A percentile compares a stretch with the other conserved stretches of the same genome.
Conservation (phyloP, 2,797 vertebrate species). For the Leptodactylus fallax region DNA sequence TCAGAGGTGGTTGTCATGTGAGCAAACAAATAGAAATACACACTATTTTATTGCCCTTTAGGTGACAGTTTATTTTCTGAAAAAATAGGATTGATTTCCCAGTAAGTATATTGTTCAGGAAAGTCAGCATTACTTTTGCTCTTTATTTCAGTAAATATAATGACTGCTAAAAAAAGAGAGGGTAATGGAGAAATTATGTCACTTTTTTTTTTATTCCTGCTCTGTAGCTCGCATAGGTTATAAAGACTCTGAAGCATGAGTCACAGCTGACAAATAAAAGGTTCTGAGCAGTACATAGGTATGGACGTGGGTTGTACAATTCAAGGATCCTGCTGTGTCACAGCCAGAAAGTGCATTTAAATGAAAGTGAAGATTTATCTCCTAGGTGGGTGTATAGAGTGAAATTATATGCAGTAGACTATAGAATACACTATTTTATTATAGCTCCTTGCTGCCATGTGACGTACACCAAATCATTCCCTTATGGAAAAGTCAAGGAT, state of each 20-base stretch:
- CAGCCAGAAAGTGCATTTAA: conserved; percentile 17
- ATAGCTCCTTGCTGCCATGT: background rate
- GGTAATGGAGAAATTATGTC: conserved; percentile 45
- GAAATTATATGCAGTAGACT: conserved; percentile 19
- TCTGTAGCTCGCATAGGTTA: conserved; percentile 13
- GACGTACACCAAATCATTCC: background rate
- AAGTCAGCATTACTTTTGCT: background rate
- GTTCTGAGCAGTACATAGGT: background rate
- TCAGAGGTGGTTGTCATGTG: background rate
- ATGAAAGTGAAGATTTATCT: conserved; percentile 31
- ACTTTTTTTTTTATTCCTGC: conserved; percentile 18
- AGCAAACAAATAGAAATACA: background rate
- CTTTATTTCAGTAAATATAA: conserved; percentile 25
- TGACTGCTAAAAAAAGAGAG: conserved; percentile 7
- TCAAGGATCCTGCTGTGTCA: conserved; percentile 27
- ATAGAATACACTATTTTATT: conserved; percentile 1
- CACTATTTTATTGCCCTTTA: background rate
- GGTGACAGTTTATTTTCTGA: background rate
- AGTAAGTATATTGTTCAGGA: background rate
- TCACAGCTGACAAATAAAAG: conserved; percentile 48
- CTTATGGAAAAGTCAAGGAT: conserved; percentile 4
- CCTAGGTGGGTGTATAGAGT: conserved; percentile 22
- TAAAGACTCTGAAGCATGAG: conserved; percentile 36
- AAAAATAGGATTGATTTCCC: background rate
- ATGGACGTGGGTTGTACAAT: conserved; percentile 45